Evolutionary conservation across 2,888 invertebrate genomes (phyloP), one percentile per base, ranked within the genome.

Genomic region (Polydrusus cervinus): DNA sequence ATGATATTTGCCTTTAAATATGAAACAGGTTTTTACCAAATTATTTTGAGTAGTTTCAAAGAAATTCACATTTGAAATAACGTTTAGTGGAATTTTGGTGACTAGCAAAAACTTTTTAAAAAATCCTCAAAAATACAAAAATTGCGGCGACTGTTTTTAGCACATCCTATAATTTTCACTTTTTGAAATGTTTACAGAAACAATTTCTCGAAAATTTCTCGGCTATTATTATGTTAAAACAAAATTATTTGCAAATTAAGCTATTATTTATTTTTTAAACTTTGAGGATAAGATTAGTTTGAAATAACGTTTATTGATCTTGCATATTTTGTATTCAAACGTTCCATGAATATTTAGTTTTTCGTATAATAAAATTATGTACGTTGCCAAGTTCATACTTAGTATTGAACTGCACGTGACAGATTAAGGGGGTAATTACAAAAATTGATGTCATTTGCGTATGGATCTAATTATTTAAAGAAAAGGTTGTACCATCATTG

Each of bases 231-330:
- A 55, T 14, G 3, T 30, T 14, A 55, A 30, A 55, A 14, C 11
- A 7, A 38, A 60, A 60, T 18, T 60, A 38, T 53, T 53, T 60
- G 57, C 57, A 38, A 60, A n/a, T 16, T 60, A 60, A 60, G 18
- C 57, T 34, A 60, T 60, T 38, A 38, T 38, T 60, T 60, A 38
- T 60, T 60, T 57, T 60, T 60, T 38, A 38, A 60, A 60, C 57
- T 60, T 16, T 11, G 16, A 16, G 57, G 38, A 60, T 38, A 60
- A 60, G 9, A 38, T 60, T 38, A 16, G 38, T 60, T 55, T 55
- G 34, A 38, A 38, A 60, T 60, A 60, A 38, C 38, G 18, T 38
- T 34, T 60, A 60, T 60, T 60, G 57, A 60, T 60, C 57, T 60
- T 60, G 57, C 38, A 60, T 60, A 60, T 18, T 60, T 60, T 60